phyloP scores from a whole-genome alignment of 2,888 invertebrate genomes.

The Hemicrepidius hirtus region DNA sequence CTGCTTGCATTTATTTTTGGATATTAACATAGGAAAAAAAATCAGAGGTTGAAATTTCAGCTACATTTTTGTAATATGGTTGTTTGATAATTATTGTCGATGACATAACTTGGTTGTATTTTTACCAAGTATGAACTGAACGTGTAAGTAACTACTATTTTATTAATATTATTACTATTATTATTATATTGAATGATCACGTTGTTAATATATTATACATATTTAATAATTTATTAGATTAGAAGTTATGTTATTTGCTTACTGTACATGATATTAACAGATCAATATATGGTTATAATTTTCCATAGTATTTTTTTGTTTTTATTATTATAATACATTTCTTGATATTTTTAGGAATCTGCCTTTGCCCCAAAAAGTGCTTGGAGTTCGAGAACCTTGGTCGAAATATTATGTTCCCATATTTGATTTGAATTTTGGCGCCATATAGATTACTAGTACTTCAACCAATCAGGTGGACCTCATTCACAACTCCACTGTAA shows the following conservation, averaged over 20 bases:
- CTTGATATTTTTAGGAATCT: no score
- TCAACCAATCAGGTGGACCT: no score
- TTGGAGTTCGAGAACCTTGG: no score
- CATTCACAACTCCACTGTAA: no score
- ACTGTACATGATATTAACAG: constrained; percentile 40
- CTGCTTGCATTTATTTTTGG: constrained; percentile 44
- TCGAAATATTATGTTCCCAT: no score
- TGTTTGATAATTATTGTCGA: constrained; percentile 28
- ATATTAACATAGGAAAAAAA: background rate
- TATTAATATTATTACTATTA: constrained; percentile 40
- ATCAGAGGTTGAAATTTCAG: constrained; percentile 21
- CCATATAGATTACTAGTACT: no score
- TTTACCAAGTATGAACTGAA: constrained; percentile 44
- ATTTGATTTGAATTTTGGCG: no score
- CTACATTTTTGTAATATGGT: constrained; percentile 10
- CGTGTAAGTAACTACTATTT: constrained; percentile 43
- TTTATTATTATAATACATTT: background rate
- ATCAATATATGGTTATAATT: constrained; percentile 42
- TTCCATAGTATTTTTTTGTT: constrained; percentile 14
- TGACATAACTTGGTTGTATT: constrained; percentile 29
- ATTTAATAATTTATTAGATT: constrained; percentile 46
- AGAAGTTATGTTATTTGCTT: constrained; percentile 45
- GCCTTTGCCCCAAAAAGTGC: no score
- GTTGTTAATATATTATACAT: constrained; percentile 42
- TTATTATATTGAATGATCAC: constrained; percentile 33